Evolutionary conservation across 2,888 invertebrate genomes (phyloP).

Genomic region (Diadegma fenestrale): DNA sequence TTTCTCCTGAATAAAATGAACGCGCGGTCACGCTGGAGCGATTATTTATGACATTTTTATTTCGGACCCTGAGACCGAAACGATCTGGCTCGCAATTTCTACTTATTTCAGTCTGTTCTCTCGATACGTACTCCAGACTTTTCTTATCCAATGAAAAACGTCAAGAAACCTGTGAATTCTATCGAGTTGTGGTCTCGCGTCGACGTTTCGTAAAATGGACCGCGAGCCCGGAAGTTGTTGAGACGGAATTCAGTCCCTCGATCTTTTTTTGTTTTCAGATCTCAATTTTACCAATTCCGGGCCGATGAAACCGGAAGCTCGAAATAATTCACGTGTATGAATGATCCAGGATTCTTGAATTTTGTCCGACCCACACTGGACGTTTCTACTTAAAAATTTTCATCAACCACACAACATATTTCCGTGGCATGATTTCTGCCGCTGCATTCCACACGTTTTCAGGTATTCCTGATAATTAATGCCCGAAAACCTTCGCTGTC

Average conservation of each 20-base stretch:
- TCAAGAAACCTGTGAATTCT: constrained; percentile 51
- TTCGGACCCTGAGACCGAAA: constrained; percentile 33
- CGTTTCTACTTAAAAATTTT: not conserved
- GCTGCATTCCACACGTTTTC: not conserved
- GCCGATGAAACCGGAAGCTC: not conserved
- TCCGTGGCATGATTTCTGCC: not conserved
- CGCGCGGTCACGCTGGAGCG: constrained; percentile 35
- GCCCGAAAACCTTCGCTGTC: not conserved
- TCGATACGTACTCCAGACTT: not conserved
- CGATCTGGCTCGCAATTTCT: constrained; percentile 29
- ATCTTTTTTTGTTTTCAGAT: not conserved
- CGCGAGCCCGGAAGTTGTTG: constrained; percentile 18
- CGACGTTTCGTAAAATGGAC: constrained; percentile 22
- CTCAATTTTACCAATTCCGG: not conserved
- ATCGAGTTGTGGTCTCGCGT: constrained; percentile 2
- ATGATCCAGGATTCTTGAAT: not conserved
- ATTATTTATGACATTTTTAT: constrained; percentile 65
- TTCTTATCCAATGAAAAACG: constrained; percentile 33
- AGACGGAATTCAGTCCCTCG: not conserved
- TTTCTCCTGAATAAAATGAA: constrained; percentile 48
- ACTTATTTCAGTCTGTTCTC: constrained; percentile 9
- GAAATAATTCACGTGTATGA: not conserved
- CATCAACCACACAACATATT: not conserved
- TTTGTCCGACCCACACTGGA: constrained; percentile 4
- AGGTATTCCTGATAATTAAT: not conserved